Evolutionary conservation across 2,797 vertebrate species (phyloP), one percentile per base, ranked within the genome.

Genomic region (Tokudaia tokunoshimensis): DNA sequence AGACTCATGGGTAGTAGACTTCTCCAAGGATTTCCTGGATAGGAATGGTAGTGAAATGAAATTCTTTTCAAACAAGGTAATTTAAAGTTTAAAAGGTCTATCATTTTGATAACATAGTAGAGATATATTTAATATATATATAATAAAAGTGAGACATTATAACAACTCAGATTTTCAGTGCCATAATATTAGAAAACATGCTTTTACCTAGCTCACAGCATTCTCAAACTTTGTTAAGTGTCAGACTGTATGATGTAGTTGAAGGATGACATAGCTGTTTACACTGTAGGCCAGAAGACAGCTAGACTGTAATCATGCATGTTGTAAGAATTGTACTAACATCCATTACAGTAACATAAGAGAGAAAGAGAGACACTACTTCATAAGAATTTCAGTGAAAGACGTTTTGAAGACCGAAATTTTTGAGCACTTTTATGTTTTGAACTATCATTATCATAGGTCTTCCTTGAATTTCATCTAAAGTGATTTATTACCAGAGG

Each of bases 401-500:
- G 50, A 7, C 37, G 3, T 87, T 94, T 80, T 72, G 87, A 83
- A 24, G 29, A 81, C 52, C 20, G 37, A 17, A 47, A 55, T 82
- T 96, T 89, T 85, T 20, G 74, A 65, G 85, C 85, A n/a, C 90
- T 7, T 91, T 79, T 44, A 15, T n/a, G n/a, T 74, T 74, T 94
- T 67, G 81, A 92, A 37, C 89, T 61, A 63, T 91, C 24, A 92
- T 59, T 22, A 50, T 34, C 1, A 3, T 85, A n/a, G 44, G 1
- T 74, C 67, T 92, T 89, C 7, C 14, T n/a, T 91, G 80, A 57
- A 44, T 95, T 89, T 90, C 19, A 83, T 91, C 72, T 75, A 75
- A 75, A 44, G 17, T 85, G 24, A 57, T 89, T 20, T 70, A 89
- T 81, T 96, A 81, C 3, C 31, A 65, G 87, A 92, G 22, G 17